Evolutionary conservation across 2,113 vertebrate species (phyloP), one percentile per base, ranked within the genome.

Genomic region (Ptychochromis oligacanthus): DNA sequence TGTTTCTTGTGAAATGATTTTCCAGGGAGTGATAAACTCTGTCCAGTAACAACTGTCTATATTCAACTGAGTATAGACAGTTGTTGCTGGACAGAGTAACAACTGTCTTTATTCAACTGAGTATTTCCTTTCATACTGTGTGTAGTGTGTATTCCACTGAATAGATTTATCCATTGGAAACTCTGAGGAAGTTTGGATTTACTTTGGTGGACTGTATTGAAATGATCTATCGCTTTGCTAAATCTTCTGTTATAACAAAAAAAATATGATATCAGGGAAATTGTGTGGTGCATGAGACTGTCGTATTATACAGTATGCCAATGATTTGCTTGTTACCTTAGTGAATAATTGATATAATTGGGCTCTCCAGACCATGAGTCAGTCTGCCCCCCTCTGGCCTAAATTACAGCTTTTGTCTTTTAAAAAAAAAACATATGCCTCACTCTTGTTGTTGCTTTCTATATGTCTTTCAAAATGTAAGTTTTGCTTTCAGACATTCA

Each of bases 1-100:
- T 59, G 2, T 76, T 76, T 62, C 24, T 58, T 76, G 58, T 81
- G 75, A 84, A 84, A 84, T 58, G 24, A 46, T 60, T 76, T 83
- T 43, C 46, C 75, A 79, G 52, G 76, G 34, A 28, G 24, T 59
- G 75, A 54, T 38, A 70, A 56, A 75, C 56, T 55, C 38, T 49
- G 36, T 22, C 38, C 75, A 67, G 36, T 62, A 62, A 78, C 57
- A 79, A 43, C 26, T 40, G 11, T 26, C 43, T 31, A 78, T 43
- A 64, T 14, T 24, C 36, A 59, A 80, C 11, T 28, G 20, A 72
- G 58, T 55, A 20, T 54, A n/a, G n/a, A n/a, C n/a, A n/a, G n/a
- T n/a, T n/a, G n/a, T n/a, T n/a, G n/a, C n/a, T n/a, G n/a, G n/a
- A n/a, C n/a, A n/a, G n/a, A 67, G 36, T 62, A 62, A 78, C 57